These are phyloP conservation scores for Poeciliopsis infans DNA, from an alignment of 2,797 vertebrate genomes.

Conservation along the genomic window DNA sequence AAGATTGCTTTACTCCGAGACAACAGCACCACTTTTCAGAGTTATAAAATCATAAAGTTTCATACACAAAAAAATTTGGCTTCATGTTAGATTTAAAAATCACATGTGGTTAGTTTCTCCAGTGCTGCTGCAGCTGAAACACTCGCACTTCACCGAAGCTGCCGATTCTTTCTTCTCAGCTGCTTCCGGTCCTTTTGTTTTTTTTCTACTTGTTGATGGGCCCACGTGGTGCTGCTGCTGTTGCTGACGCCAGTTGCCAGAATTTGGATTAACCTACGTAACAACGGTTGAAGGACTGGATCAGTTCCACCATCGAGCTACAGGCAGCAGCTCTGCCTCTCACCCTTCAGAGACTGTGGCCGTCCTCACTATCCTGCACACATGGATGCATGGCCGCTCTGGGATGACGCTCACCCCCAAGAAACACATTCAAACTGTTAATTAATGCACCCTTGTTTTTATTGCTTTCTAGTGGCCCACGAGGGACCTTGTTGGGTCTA, in stretches of 20 bases:
- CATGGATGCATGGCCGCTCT: constrained; percentile 52
- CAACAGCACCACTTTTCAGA: neutral
- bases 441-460: constrained; percentile 76
- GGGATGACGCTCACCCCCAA: constrained; percentile 41
- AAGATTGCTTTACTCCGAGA: neutral
- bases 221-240: constrained; percentile 66
- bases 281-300: constrained; percentile 69
- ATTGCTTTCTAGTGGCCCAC: constrained; percentile 59
- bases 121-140: constrained; percentile 32
- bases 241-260: constrained; percentile 53
- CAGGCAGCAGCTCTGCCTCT: constrained; percentile 57
- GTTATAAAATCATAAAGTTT: neutral
- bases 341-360: constrained; percentile 66
- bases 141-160: constrained; percentile 24
- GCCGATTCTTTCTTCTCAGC: constrained; percentile 31
- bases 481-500: constrained; percentile 36
- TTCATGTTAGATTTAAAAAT: neutral
- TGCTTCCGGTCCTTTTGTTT: constrained; percentile 55
- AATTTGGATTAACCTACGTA: constrained; percentile 66
- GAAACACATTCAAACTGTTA: constrained; percentile 66
- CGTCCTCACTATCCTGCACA: constrained; percentile 42
- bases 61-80: neutral
- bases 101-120: neutral
- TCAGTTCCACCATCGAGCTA: constrained; percentile 40
- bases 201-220: constrained; percentile 64